A percentile compares a stretch with the other conserved stretches of the same genome.
Conservation (phyloP, 2,888 invertebrate species). For the Spilarctia lutea region DNA sequence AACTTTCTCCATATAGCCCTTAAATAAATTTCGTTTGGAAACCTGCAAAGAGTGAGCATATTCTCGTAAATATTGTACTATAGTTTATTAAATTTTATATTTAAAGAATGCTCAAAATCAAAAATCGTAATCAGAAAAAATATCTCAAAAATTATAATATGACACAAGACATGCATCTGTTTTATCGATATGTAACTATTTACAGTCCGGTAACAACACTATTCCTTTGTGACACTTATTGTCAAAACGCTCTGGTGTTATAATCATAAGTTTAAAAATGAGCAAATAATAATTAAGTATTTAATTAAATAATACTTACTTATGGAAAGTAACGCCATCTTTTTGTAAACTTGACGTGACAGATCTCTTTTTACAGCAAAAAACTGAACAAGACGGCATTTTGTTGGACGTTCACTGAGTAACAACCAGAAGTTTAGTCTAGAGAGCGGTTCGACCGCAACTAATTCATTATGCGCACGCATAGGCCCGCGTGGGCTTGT, state of each 20-base stretch:
- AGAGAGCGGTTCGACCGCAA: neutral
- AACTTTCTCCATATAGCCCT: slow-evolving; percentile 13
- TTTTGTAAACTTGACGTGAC: slow-evolving; percentile 17
- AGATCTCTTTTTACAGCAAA: slow-evolving; percentile 16
- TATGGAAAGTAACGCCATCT: slow-evolving; percentile 17
- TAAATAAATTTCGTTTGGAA: slow-evolving; percentile 8
- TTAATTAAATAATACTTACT: slow-evolving; percentile 6
- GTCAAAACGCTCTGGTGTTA: too few species aligned
- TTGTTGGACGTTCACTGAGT: neutral
- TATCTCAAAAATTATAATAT: neutral
- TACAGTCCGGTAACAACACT: slow-evolving; percentile 6
- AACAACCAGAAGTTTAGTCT: neutral
- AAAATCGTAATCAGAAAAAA: neutral
- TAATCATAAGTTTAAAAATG: too few species aligned
- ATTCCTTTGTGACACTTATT: neutral
- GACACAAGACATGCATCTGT: neutral
- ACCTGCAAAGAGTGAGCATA: slow-evolving; percentile 2
- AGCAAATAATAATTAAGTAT: neutral
- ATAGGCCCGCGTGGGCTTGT: slow-evolving; percentile 11
- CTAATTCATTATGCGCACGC: neutral
- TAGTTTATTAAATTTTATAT: neutral
- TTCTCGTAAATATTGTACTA: neutral
- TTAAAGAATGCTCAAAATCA: neutral
- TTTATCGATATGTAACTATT: slow-evolving; percentile 3
- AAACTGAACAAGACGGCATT: slow-evolving; percentile 15